These are phyloP conservation scores for Venusia cambrica DNA, from an alignment of 2,888 invertebrate genomes.

Conservation along the genomic window DNA sequence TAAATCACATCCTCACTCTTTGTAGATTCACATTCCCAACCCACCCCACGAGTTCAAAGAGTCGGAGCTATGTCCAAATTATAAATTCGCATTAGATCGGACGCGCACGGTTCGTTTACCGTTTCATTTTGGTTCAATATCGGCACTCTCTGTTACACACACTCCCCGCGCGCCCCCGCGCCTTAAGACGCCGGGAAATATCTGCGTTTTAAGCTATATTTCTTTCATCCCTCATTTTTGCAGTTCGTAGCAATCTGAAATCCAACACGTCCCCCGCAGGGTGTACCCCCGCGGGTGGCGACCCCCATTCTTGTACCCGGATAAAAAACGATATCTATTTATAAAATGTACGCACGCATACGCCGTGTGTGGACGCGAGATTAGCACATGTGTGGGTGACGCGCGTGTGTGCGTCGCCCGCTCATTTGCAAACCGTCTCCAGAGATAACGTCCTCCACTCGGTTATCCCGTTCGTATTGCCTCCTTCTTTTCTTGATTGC, in stretches of 20 bases:
- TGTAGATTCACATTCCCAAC: constrained; percentile 65
- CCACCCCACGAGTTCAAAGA: constrained; percentile 75
- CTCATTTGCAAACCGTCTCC: constrained; percentile 82
- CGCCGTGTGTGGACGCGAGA: constrained; percentile 64
- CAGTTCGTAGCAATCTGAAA: constrained; percentile 83
- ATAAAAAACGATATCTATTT: constrained; percentile 82
- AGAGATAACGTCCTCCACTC: constrained; percentile 78
- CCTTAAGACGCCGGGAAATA: constrained; percentile 81
- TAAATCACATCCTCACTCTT: constrained; percentile 74
- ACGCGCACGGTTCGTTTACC: constrained; percentile 81
- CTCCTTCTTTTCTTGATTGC: constrained; percentile 77
- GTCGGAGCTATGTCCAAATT: constrained; percentile 80
- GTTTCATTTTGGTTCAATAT: constrained; percentile 81
- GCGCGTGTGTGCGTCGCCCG: constrained; percentile 61
- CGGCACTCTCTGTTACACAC: constrained; percentile 81
- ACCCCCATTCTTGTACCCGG: constrained; percentile 78
- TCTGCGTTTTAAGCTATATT: constrained; percentile 83
- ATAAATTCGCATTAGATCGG: constrained; percentile 82
- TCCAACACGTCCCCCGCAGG: constrained; percentile 80
- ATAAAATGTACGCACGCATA: constrained; percentile 77
- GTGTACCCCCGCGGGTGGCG: constrained; percentile 65
- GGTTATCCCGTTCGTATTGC: constrained; percentile 79
- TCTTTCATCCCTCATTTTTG: constrained; percentile 83
- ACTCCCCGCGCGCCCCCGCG: constrained; percentile 64
- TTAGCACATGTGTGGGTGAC: constrained; percentile 59